These are phyloP conservation scores for Drosophila bifasciata DNA, from an alignment of 1,140 invertebrate genomes.

Conservation along the genomic window DNA sequence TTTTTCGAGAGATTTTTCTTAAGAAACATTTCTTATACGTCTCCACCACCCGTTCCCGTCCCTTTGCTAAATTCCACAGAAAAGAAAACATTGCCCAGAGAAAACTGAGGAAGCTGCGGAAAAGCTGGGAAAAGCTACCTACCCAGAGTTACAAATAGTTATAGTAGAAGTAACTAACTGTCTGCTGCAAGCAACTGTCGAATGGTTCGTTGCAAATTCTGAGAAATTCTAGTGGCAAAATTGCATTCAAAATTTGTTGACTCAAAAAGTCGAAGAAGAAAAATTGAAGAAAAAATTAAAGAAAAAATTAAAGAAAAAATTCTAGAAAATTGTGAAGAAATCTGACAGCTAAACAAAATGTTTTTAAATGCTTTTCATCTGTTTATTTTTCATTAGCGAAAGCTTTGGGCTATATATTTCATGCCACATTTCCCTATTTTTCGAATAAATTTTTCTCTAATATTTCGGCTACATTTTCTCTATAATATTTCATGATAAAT, in stretches of 20 bases:
- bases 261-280: too few species aligned
- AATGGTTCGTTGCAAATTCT: conserved; percentile 4
- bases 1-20: conserved; percentile 58
- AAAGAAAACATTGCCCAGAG: conserved; percentile 1
- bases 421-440: too few species aligned
- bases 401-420: too few species aligned
- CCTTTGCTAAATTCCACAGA: too few species aligned
- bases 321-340: background rate
- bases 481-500: too few species aligned
- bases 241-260: conserved; percentile 8
- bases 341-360: too few species aligned
- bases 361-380: too few species aligned
- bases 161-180: too few species aligned
- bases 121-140: conserved; percentile 14
- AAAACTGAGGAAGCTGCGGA: conserved; percentile 39
- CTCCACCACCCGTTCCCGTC: too few species aligned
- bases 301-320: conserved; percentile 12
- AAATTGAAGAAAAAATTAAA: conserved; percentile 12
- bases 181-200: conserved; percentile 22
- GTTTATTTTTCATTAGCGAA: too few species aligned
- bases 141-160: conserved; percentile 1
- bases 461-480: too few species aligned
- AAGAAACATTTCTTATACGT: conserved; percentile 62
- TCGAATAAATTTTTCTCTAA: too few species aligned
- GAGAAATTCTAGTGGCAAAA: conserved; percentile 23